These are phyloP conservation scores for Sphaeridia pumilis DNA, from an alignment of 2,888 invertebrate genomes.

Conservation along the genomic window DNA sequence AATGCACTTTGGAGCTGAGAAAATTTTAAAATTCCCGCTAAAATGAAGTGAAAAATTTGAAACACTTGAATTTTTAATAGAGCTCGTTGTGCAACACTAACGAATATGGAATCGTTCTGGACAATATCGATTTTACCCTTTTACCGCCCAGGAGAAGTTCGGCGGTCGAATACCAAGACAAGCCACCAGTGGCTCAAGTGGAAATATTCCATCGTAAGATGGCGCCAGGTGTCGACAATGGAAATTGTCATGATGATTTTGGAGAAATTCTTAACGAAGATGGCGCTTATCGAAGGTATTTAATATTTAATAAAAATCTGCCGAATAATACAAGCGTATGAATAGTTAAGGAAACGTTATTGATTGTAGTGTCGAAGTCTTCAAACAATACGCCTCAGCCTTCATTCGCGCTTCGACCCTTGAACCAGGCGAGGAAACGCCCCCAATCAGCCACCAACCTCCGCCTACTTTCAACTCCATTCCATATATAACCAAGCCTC, in stretches of 20 bases:
- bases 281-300: slow-evolving; percentile 21
- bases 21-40: no score
- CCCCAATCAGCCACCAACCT: background rate
- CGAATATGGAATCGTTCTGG: slow-evolving; percentile 30
- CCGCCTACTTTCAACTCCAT: background rate
- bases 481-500: slow-evolving; percentile 2
- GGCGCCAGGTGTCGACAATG: background rate
- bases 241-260: background rate
- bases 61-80: slow-evolving; percentile 15
- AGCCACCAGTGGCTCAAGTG: slow-evolving; percentile 8
- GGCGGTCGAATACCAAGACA: background rate
- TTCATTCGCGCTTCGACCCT: slow-evolving; percentile 18
- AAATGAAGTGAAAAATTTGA: background rate
- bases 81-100: slow-evolving; percentile 28
- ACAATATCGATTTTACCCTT: slow-evolving; percentile 26
- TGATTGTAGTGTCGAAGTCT: slow-evolving; percentile 28
- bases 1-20: background rate
- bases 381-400: slow-evolving; percentile 27
- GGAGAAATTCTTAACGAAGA: slow-evolving; percentile 18
- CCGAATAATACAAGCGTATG: no score
- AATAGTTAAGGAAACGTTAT: no score
- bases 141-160: slow-evolving; percentile 13
- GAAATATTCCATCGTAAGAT: slow-evolving; percentile 2
- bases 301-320: no score
- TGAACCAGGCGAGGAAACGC: background rate